A percentile compares a stretch with the other conserved stretches of the same genome.
Conservation (phyloP, 2,888 invertebrate species). For the Drosophila diplacantha region DNA sequence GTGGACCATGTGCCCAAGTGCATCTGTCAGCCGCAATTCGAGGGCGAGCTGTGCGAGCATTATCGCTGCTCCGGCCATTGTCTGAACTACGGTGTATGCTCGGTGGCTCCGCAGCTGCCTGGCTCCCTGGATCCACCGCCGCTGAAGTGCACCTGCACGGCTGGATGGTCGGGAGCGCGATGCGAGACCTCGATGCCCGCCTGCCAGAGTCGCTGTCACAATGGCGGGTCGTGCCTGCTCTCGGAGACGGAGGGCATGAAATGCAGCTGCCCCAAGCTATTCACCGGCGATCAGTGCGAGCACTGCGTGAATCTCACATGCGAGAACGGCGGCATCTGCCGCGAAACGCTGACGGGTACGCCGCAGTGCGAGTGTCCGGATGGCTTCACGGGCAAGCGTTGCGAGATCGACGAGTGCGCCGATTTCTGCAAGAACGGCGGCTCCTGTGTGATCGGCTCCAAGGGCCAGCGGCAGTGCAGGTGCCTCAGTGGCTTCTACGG, state of each 20-base stretch:
- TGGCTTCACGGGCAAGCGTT: conserved; percentile 80
- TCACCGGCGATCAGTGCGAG: conserved; percentile 80
- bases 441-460: conserved; percentile 73
- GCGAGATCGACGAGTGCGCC: conserved; percentile 81
- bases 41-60: conserved; percentile 83
- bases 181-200: conserved; percentile 81
- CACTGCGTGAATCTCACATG: conserved; percentile 81
- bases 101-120: conserved; percentile 75
- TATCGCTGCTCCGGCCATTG: conserved; percentile 85
- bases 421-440: conserved; percentile 81
- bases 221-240: conserved; percentile 81
- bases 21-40: conserved; percentile 82
- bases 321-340: conserved; percentile 82
- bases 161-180: conserved; percentile 82
- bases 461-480: conserved; percentile 75
- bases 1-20: conserved; percentile 81
- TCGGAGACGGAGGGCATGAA: conserved; percentile 73
- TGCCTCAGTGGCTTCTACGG: conserved; percentile 75
- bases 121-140: conserved; percentile 73
- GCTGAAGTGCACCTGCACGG: conserved; percentile 81
- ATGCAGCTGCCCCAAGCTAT: conserved; percentile 80
- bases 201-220: conserved; percentile 81
- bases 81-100: conserved; percentile 81
- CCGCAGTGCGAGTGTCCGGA: conserved; percentile 80
- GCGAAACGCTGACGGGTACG: conserved; percentile 75